Conservation (phyloP, 2,113 vertebrate genomes). For the Podarcis raffonei region DNA sequence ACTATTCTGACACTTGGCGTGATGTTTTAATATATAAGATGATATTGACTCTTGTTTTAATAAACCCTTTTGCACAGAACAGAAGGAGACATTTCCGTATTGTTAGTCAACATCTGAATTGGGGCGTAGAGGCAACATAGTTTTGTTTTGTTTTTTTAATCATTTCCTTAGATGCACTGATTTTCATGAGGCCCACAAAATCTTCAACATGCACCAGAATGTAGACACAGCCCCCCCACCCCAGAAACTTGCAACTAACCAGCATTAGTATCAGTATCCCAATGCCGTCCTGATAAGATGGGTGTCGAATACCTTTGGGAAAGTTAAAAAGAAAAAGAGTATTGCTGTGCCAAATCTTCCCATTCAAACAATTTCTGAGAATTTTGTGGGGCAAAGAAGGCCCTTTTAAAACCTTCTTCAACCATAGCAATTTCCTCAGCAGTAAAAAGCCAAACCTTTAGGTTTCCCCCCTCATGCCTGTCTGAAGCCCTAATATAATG, state of each 20-base stretch:
- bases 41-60: constrained; percentile 55
- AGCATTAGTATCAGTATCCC: neutral
- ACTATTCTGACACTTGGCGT: constrained; percentile 43
- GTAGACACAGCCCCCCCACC: neutral
- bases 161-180: neutral
- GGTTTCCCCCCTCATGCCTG: neutral
- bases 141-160: neutral
- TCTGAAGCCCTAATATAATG: neutral
- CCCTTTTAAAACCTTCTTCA: neutral
- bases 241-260: too few relatives aligned
- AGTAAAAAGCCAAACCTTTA: too few relatives aligned
- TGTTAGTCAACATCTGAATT: constrained; percentile 47
- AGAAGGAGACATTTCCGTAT: constrained; percentile 44
- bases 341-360: neutral
- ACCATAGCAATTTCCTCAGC: neutral
- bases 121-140: constrained; percentile 4
- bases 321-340: neutral
- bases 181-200: neutral
- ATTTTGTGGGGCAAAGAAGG: neutral
- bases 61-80: constrained; percentile 43
- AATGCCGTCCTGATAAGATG: neutral
- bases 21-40: constrained; percentile 41
- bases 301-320: neutral
- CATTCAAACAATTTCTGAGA: neutral
- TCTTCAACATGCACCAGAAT: neutral